These are phyloP conservation scores for Apocheima hispidaria DNA, from an alignment of 2,888 invertebrate genomes.

Conservation along the genomic window DNA sequence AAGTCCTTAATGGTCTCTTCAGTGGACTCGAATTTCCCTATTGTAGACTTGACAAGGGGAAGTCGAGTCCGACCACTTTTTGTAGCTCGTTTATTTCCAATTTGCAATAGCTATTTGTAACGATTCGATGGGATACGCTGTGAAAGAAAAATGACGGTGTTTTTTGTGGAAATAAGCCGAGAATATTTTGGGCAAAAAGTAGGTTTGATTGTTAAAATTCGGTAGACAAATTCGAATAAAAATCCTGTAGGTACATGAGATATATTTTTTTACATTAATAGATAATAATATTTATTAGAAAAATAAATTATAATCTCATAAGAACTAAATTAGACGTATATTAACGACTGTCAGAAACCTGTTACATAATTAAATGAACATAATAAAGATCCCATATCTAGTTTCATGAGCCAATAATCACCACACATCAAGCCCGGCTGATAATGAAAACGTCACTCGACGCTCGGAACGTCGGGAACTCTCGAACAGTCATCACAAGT, in stretches of 20 bases:
- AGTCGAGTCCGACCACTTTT: conserved; percentile 57
- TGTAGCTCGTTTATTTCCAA: conserved; percentile 69
- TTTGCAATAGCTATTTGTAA: conserved; percentile 67
- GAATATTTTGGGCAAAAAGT: conserved; percentile 24
- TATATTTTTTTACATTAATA: not conserved
- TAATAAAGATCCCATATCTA: conserved; percentile 29
- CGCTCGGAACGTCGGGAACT: conserved; percentile 43
- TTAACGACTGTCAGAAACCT: not conserved
- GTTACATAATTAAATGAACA: conserved; percentile 31
- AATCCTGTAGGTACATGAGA: not conserved
- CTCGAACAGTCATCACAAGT: conserved; percentile 48
- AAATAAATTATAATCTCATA: not conserved
- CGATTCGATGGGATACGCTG: conserved; percentile 53
- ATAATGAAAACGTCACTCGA: conserved; percentile 44
- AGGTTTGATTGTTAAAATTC: conserved; percentile 12
- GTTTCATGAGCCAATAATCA: conserved; percentile 36
- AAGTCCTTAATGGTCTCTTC: conserved; percentile 57
- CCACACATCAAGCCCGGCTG: conserved; percentile 45
- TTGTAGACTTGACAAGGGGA: conserved; percentile 59
- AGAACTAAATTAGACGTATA: not conserved
- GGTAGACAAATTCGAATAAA: conserved; percentile 11
- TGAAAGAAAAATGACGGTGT: conserved; percentile 48
- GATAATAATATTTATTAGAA: too few relatives aligned
- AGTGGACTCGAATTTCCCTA: conserved; percentile 57
- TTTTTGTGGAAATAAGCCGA: conserved; percentile 45